These are phyloP conservation scores for Tringa solitaria DNA, from an alignment of 2,113 vertebrate species.

Conservation along the genomic window DNA sequence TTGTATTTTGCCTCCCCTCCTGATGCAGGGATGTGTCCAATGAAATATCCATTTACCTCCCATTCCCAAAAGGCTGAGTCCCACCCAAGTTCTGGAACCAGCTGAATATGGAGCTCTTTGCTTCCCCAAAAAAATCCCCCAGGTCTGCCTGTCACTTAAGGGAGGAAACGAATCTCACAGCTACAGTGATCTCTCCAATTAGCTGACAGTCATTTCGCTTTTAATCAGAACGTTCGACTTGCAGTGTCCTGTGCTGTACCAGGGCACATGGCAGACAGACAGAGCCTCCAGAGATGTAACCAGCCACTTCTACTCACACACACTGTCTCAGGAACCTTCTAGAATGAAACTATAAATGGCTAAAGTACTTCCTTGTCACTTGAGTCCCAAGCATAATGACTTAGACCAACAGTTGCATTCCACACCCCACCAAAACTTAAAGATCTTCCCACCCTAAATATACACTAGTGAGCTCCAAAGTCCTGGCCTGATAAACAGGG, in stretches of 20 bases:
- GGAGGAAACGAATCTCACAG: not conserved
- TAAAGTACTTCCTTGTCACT: not conserved
- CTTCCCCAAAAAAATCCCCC: not conserved
- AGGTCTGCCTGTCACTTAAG: not conserved
- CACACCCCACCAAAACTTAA: fast-evolving
- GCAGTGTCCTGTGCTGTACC: not conserved
- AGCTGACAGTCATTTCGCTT: not conserved
- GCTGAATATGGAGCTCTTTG: not conserved
- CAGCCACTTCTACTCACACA: not conserved
- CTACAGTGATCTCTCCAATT: not conserved
- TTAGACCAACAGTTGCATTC: not conserved
- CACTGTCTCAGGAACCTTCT: not conserved
- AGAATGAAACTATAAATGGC: not conserved
- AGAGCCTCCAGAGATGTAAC: not conserved
- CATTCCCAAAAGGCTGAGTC: not conserved
- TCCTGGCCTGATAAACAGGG: not conserved
- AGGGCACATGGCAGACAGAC: not conserved
- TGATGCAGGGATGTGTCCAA: not conserved
- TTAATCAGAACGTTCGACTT: not conserved
- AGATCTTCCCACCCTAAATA: not conserved
- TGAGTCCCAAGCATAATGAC: not conserved
- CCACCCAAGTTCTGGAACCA: not conserved
- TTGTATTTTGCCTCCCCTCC: not conserved
- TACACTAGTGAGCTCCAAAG: not conserved
- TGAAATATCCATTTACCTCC: not conserved